phyloP scores from a whole-genome alignment of 1,140 invertebrate species.

The Teleogryllus occipitalis region DNA sequence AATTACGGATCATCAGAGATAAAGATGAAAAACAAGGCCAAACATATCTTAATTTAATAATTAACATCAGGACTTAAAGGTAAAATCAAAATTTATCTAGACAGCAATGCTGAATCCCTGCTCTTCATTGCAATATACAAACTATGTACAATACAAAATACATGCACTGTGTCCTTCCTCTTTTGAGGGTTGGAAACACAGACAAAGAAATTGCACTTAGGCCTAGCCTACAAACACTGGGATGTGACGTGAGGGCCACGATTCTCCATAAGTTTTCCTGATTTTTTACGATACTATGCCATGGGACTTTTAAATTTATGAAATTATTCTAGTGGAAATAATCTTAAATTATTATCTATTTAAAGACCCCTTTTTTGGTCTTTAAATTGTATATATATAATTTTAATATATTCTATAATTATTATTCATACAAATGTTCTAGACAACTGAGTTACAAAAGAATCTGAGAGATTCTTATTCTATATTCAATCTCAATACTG shows the following conservation, averaged over 20 bases:
- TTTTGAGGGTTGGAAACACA: background rate
- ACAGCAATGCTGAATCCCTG: background rate
- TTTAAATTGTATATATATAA: conserved; percentile 16
- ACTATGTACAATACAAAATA: conserved; percentile 22
- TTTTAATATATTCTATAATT: conserved; percentile 21
- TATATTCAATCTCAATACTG: background rate
- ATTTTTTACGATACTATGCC: background rate
- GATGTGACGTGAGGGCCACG: background rate
- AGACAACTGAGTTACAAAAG: background rate
- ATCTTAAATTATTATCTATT: background rate
- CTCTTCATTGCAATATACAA: conserved; percentile 17
- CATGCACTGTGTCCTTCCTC: background rate
- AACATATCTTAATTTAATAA: background rate
- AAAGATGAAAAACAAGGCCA: background rate
- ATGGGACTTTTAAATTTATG: background rate
- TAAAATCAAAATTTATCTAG: background rate
- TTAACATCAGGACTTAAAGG: background rate
- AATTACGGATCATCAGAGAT: background rate
- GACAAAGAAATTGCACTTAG: conserved; percentile 19
- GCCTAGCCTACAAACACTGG: conserved; percentile 17
- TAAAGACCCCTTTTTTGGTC: conserved; percentile 12
- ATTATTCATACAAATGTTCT: background rate
- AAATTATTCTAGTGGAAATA: background rate
- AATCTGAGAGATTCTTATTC: background rate
- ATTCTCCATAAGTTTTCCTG: background rate